A percentile compares a stretch with the other conserved stretches of the same genome.
Conservation (phyloP, 1,140 invertebrate species). For the Thalassaphorura encarpata region DNA sequence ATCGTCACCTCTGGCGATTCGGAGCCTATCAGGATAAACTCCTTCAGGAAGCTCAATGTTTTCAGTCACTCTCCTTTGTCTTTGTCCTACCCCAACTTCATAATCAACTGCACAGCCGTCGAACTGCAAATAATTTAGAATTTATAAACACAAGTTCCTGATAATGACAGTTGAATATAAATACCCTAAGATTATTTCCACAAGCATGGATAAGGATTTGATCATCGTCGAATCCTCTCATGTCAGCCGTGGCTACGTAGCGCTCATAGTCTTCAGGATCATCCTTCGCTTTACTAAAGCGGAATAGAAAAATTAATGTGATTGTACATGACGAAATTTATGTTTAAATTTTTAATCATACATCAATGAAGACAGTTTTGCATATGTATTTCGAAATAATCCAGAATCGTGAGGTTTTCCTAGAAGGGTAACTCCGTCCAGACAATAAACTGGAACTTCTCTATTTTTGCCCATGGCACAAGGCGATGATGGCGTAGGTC, state of each 20-base stretch:
- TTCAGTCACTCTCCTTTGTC: not conserved
- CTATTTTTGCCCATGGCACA: not conserved
- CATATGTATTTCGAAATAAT: slow-evolving; percentile 8
- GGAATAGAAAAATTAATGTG: not conserved
- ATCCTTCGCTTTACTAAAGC: not conserved
- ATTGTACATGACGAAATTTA: not conserved
- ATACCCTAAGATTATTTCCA: not conserved
- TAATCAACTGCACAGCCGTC: too few species aligned
- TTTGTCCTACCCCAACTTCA: not conserved
- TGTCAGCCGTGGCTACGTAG: not conserved
- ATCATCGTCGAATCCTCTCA: slow-evolving; percentile 2
- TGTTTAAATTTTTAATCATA: too few species aligned
- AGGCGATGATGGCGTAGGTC: too few species aligned
- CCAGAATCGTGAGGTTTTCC: not conserved
- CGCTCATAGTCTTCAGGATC: slow-evolving; percentile 3
- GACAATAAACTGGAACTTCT: not conserved
- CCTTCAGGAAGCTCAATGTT: slow-evolving; percentile 1
- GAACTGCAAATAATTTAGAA: not conserved
- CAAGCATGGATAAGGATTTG: not conserved
- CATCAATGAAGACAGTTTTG: not conserved
- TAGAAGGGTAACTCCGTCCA: slow-evolving; percentile 1
- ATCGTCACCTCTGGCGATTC: not conserved
- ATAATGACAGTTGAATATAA: not conserved
- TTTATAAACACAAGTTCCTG: not conserved
- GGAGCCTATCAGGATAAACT: slow-evolving; percentile 6